phyloP scores from a whole-genome alignment of 2,113 vertebrate genomes.

The Chiloscyllium plagiosum region DNA sequence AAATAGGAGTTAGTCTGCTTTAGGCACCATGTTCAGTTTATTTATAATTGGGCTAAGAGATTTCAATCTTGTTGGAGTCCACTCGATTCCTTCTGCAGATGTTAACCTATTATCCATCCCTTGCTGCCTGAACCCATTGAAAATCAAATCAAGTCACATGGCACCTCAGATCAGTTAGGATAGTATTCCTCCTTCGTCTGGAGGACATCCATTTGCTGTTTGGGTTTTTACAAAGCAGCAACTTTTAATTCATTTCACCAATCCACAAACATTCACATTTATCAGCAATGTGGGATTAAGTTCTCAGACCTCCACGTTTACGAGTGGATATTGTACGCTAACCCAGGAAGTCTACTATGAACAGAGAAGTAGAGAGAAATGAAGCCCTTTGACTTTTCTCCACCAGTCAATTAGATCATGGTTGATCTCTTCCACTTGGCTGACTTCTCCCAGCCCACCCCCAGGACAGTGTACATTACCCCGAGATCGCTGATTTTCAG shows the following conservation, averaged over 20 bases:
- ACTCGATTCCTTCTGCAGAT: background rate
- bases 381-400: too few relatives aligned
- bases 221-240: background rate
- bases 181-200: background rate
- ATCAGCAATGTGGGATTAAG: background rate
- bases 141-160: background rate
- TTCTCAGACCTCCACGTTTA: background rate
- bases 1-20: background rate
- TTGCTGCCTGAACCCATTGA: background rate
- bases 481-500: constrained; percentile 63
- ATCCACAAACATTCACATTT: background rate
- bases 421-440: too few relatives aligned
- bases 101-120: background rate
- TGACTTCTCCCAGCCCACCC: too few relatives aligned
- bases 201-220: background rate
- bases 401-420: too few relatives aligned
- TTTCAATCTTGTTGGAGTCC: background rate
- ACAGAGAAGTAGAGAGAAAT: too few relatives aligned
- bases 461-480: constrained; percentile 52
- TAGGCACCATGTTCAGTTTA: background rate
- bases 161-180: background rate
- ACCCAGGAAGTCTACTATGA: background rate
- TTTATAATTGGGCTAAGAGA: background rate
- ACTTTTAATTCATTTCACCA: background rate
- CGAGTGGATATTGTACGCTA: background rate